Percentiles rank a stretch among this genome's conserved stretches.
phyloP scores from a whole-genome alignment of 1,140 invertebrate genomes.

The Sarcophaga bullata region DNA sequence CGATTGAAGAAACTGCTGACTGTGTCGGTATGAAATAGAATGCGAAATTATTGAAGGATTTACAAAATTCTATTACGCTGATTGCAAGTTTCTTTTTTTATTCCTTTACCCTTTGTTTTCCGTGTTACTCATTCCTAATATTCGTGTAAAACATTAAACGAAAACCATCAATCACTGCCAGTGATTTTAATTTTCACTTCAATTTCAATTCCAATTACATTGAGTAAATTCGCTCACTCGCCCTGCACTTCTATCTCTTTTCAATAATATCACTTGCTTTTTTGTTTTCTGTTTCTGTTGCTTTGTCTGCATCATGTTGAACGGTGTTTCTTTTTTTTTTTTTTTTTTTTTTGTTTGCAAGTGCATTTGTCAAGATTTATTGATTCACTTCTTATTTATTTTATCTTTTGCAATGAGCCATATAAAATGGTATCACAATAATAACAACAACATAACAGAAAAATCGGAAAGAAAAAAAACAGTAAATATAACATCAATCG shows the following conservation, averaged over 20 bases:
- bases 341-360: not conserved
- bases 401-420: constrained; percentile 12
- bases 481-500: too few relatives aligned
- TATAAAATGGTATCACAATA: not conserved
- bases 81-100: not conserved
- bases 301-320: constrained; percentile 21
- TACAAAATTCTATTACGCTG: not conserved
- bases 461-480: too few relatives aligned
- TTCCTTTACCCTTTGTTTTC: not conserved
- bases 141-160: constrained; percentile 17
- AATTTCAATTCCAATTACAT: constrained; percentile 30
- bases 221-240: not conserved
- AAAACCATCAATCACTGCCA: constrained; percentile 34
- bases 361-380: constrained; percentile 36
- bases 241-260: too few relatives aligned
- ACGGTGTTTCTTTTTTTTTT: not conserved
- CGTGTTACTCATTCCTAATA: not conserved
- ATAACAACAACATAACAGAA: too few relatives aligned
- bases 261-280: too few relatives aligned
- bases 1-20: too few relatives aligned
- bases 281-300: not conserved
- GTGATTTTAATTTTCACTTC: constrained; percentile 36
- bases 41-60: not conserved
- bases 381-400: constrained; percentile 33
- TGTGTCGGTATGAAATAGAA: too few relatives aligned